A percentile compares a stretch with the other conserved stretches of the same genome.
Conservation (phyloP, 2,797 vertebrate species). For the Artibeus lituratus region DNA sequence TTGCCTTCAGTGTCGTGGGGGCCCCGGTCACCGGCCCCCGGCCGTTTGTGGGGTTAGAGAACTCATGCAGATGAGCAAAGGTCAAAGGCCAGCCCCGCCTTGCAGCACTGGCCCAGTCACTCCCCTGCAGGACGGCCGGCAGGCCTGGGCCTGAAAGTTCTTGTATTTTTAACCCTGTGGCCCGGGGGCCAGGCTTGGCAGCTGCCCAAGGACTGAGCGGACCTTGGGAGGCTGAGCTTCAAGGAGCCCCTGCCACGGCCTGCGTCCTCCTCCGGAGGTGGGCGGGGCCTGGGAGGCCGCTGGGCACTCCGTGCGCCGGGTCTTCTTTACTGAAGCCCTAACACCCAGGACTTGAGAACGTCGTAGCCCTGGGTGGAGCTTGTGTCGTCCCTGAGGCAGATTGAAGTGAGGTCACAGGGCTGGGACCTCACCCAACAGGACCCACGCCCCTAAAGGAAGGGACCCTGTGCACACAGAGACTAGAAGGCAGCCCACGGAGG, state of each 20-base stretch:
- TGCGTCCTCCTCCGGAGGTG: neutral
- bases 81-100: constrained; percentile 62
- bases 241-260: neutral
- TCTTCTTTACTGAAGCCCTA: neutral
- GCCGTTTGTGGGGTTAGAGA: neutral
- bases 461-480: neutral
- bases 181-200: constrained; percentile 43
- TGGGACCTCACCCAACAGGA: neutral
- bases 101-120: constrained; percentile 17
- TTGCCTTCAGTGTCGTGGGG: neutral
- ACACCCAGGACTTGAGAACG: neutral
- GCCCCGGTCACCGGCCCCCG: neutral
- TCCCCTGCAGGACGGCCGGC: constrained; percentile 14
- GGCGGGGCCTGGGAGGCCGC: constrained; percentile 1
- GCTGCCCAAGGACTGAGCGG: constrained; percentile 19
- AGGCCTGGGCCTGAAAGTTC: constrained; percentile 44
- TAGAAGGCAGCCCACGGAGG: neutral
- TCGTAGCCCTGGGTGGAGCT: neutral
- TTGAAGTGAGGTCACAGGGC: neutral
- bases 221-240: constrained; percentile 32
- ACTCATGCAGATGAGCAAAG: constrained; percentile 41
- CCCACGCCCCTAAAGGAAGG: neutral
- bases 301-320: neutral
- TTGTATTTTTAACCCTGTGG: constrained; percentile 46
- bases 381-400: neutral